Evolutionary conservation across 2,797 vertebrate genomes (phyloP).

Genomic region (Myotis planiceps): DNA sequence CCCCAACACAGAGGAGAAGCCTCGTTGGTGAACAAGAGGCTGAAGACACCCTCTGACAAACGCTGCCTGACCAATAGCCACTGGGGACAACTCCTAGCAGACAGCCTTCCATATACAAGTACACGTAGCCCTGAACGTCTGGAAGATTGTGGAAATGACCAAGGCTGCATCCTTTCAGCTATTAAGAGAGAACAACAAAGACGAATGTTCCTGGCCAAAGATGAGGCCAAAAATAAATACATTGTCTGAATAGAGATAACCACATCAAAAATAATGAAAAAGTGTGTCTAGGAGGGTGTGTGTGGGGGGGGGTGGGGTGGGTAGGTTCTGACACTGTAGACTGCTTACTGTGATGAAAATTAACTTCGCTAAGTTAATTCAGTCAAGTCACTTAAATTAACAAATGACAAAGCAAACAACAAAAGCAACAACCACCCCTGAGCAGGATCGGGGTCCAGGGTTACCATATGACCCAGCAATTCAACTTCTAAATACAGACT

Average conservation of each 20-base stretch:
- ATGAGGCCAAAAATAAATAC: not conserved
- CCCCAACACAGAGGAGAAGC: not conserved
- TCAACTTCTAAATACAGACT: not conserved
- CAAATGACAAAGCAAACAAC: not conserved
- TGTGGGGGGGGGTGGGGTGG: rapidly evolving
- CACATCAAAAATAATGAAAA: not conserved
- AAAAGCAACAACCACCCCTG: not conserved
- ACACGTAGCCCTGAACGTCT: not conserved
- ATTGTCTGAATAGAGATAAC: not conserved
- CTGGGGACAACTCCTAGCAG: not conserved
- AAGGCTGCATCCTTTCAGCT: not conserved
- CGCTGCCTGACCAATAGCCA: not conserved
- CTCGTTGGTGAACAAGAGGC: not conserved
- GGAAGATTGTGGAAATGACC: not conserved
- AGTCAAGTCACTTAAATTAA: not conserved
- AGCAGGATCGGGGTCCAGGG: not conserved
- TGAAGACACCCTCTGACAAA: not conserved
- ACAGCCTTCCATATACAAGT: not conserved
- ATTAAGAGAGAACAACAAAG: not conserved
- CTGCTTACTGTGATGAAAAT: not conserved
- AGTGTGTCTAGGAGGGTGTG: not conserved
- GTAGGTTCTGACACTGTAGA: not conserved
- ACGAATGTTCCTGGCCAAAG: not conserved
- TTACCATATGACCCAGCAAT: not conserved
- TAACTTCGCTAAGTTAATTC: not conserved